These are phyloP conservation scores for Syngnathus acus DNA, from an alignment of 2,797 vertebrate genomes.

Conservation along the genomic window DNA sequence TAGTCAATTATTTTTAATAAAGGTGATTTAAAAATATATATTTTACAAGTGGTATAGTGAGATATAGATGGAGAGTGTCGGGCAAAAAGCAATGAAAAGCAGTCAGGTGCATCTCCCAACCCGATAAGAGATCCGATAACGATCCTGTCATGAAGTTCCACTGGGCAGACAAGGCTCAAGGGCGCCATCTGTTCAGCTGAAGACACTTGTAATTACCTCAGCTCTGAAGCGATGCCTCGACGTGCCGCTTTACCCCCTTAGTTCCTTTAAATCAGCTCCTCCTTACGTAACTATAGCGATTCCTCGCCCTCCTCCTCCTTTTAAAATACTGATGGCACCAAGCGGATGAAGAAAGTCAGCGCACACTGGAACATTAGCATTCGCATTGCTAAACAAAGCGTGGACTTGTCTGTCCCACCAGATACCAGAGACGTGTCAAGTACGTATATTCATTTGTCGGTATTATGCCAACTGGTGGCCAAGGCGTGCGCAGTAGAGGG, in stretches of 20 bases:
- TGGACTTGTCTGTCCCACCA: background rate
- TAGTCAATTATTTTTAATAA: background rate
- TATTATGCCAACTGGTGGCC: no score
- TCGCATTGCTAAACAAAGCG: background rate
- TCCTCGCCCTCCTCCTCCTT: background rate
- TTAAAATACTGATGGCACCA: background rate
- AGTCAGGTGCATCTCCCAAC: slow-evolving; percentile 1
- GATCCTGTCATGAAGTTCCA: slow-evolving; percentile 27
- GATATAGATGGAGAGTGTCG: slow-evolving; percentile 32
- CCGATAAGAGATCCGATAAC: slow-evolving; percentile 13
- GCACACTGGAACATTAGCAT: no score
- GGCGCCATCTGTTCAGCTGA: slow-evolving; percentile 60
- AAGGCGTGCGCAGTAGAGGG: no score
- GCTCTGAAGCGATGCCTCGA: slow-evolving; percentile 19
- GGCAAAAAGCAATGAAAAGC: slow-evolving; percentile 9
- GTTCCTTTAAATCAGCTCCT: background rate
- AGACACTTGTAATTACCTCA: slow-evolving; percentile 26
- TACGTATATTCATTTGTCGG: no score
- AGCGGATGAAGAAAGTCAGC: background rate
- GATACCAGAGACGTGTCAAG: no score
- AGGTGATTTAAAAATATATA: background rate
- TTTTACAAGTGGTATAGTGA: slow-evolving; percentile 7
- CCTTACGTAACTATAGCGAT: background rate
- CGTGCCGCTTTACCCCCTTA: background rate
- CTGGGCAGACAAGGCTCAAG: slow-evolving; percentile 46